Conservation (phyloP, 1,140 invertebrate species). For the Dreissena rostriformis region DNA sequence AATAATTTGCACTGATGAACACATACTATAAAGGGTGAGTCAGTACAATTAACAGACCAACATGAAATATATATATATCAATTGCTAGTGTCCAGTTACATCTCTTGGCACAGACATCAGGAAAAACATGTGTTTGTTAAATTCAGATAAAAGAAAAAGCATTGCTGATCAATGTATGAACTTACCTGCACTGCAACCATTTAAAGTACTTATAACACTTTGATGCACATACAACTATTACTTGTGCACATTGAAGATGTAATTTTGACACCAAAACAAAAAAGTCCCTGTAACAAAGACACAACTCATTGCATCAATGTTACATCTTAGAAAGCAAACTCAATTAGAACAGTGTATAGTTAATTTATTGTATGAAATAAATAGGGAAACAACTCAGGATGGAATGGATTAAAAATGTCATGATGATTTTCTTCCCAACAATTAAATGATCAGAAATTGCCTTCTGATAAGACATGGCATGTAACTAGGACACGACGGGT, state of each 20-base stretch:
- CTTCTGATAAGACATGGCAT: background rate
- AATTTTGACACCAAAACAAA: background rate
- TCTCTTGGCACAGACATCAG: background rate
- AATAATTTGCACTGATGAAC: no score
- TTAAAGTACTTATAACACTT: background rate
- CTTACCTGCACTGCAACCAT: background rate
- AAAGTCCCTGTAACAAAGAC: background rate
- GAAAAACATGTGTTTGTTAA: background rate
- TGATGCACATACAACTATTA: background rate
- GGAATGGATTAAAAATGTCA: background rate
- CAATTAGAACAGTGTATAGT: background rate
- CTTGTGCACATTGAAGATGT: background rate
- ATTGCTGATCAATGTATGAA: background rate
- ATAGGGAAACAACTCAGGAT: background rate
- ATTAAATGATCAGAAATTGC: background rate
- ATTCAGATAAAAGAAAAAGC: background rate
- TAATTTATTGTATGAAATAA: background rate
- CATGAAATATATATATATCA: background rate
- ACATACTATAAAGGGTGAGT: no score
- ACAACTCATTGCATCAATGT: background rate
- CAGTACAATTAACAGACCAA: no score
- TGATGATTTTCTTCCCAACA: background rate
- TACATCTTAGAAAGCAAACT: background rate
- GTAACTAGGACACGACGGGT: background rate
- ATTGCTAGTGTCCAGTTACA: constrained; percentile 2